Evolutionary conservation across 2,888 invertebrate species (phyloP).

Genomic region (Hymenopus coronatus): DNA sequence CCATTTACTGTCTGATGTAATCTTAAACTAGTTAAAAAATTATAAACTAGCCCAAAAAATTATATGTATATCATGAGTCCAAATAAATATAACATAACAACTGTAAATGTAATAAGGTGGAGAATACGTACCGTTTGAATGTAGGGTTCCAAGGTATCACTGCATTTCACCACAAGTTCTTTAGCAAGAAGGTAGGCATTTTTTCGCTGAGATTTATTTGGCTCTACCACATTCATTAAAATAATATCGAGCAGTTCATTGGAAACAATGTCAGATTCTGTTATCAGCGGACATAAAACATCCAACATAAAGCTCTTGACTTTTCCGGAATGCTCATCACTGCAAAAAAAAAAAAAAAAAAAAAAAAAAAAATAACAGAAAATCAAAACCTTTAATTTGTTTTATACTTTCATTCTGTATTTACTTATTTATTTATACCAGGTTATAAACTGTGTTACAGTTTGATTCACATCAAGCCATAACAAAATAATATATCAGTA

Average conservation of each 20-base stretch:
- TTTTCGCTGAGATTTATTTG: conserved; percentile 83
- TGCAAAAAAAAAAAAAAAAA: too few species aligned
- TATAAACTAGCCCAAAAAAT: too few species aligned
- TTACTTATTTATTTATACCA: neutral
- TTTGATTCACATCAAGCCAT: neutral
- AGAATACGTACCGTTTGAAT: conserved; percentile 77
- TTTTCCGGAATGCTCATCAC: conserved; percentile 93
- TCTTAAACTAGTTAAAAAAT: too few species aligned
- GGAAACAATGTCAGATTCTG: conserved; percentile 93
- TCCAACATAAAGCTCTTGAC: conserved; percentile 97
- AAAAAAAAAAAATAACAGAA: conserved; percentile 35
- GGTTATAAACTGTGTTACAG: neutral
- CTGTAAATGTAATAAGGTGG: neutral
- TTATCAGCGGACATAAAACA: conserved; percentile 89
- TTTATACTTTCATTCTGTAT: neutral
- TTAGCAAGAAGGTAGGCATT: conserved; percentile 88
- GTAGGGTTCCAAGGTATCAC: conserved; percentile 89
- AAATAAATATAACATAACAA: too few species aligned
- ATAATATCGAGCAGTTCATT: conserved; percentile 92
- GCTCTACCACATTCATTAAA: conserved; percentile 90
- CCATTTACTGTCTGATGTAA: too few species aligned
- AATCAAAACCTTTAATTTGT: neutral
- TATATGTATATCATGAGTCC: too few species aligned
- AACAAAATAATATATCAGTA: too few species aligned
- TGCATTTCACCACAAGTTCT: conserved; percentile 87